phyloP scores from a whole-genome alignment of 2,113 vertebrate species.

The Fulica atra region DNA sequence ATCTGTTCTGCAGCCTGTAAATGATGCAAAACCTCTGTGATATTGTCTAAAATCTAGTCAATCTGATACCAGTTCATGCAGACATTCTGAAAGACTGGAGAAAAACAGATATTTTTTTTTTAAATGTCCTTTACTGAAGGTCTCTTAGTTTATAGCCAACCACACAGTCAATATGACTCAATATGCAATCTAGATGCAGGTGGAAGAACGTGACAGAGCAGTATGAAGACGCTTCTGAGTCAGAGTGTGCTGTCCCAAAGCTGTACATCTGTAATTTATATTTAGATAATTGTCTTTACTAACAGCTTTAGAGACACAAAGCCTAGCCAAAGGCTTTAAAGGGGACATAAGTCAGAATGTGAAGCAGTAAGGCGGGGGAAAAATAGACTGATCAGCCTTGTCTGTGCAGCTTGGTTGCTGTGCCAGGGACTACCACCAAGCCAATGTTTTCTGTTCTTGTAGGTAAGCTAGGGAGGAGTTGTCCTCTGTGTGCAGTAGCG shows the following conservation, averaged over 20 bases:
- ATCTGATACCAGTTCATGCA: not conserved
- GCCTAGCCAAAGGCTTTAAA: slow-evolving; percentile 51
- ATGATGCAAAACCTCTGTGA: not conserved
- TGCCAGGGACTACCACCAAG: not conserved
- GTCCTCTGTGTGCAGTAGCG: not conserved
- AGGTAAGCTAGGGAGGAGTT: not conserved
- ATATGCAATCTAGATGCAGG: slow-evolving; percentile 53
- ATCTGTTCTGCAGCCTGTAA: not conserved
- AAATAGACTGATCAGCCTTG: not conserved
- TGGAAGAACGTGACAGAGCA: slow-evolving; percentile 50
- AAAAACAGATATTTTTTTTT: not conserved
- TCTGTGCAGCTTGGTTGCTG: not conserved
- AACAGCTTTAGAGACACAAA: slow-evolving; percentile 55
- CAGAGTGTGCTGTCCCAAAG: slow-evolving; percentile 39
- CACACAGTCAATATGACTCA: slow-evolving; percentile 58
- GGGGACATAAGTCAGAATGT: not conserved
- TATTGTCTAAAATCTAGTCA: not conserved
- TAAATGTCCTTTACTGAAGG: slow-evolving; percentile 50
- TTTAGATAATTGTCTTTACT: slow-evolving; percentile 51
- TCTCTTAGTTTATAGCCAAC: slow-evolving; percentile 37
- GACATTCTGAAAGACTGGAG: not conserved
- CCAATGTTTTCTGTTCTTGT: not conserved
- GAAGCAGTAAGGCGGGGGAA: not conserved
- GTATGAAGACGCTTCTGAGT: slow-evolving; percentile 41
- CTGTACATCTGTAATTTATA: slow-evolving; percentile 36